Evolutionary conservation across 2,888 invertebrate genomes (phyloP), one percentile per base, ranked within the genome.

Genomic region (Spodoptera littoralis): DNA sequence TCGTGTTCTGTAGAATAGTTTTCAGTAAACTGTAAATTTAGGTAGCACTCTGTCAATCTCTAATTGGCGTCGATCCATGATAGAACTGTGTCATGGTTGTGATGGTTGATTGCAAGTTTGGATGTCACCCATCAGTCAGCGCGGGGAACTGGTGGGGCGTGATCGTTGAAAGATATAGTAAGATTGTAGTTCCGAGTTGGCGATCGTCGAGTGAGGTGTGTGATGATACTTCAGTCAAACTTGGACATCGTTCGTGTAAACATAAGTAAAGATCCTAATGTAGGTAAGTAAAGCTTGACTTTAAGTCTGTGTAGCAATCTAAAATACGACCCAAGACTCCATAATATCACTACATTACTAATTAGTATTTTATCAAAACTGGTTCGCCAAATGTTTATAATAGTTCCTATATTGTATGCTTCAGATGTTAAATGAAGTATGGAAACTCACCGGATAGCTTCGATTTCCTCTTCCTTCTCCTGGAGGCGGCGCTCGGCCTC

Each of bases 381-480:
- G 11, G 9, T 11, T 11, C n/a, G 3, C 36, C 12, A 13, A 24
- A 47, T 0, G 1, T 43, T 11, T n/a, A 11, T 22, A 2, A 42
- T 11, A 43, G 49, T 13, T 43, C 55, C 11, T 18, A 27, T 27
- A 27, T 27, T 27, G 27, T 27, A 27, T 41, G 22, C 0, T 54
- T 1, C 11, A 47, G 51, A 12, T 58, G n/a, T 13, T 24, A 24
- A 43, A 6, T 11, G 12, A 42, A 42, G 12, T 43, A 22, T 0
- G 12, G 9, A 6, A 44, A 82, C 97, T 97, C 93, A 99, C 99
- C 99, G 98, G 91, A 99, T 98, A 83, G 97, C 95, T 95, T 99
- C 99, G 89, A 99, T 97, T 95, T 99, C 99, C 91, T 99, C 99
- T 84, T 99, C 99, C 96, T 99, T 99, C 96, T 99, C 99, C 81